phyloP scores from a whole-genome alignment of 2,888 invertebrate genomes.

The Myathropa florea region DNA sequence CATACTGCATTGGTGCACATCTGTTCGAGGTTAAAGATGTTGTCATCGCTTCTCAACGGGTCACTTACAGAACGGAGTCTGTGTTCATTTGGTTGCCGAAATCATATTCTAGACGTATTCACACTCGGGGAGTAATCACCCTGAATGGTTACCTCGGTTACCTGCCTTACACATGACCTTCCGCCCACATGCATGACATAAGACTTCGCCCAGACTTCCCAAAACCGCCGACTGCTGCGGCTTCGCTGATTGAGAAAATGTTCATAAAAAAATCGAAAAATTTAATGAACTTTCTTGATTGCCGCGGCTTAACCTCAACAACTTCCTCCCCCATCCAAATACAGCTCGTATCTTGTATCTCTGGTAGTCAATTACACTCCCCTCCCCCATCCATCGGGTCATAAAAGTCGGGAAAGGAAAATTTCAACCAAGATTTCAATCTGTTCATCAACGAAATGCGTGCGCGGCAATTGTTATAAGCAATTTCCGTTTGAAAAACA shows the following conservation, averaged over 20 bases:
- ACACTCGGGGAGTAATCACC: neutral
- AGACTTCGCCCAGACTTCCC: neutral
- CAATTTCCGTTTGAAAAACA: constrained; percentile 63
- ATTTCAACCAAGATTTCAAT: constrained; percentile 51
- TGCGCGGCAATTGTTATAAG: constrained; percentile 64
- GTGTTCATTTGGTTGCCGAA: no score
- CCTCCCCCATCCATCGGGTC: constrained; percentile 3
- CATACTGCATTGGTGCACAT: no score
- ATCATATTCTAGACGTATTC: neutral
- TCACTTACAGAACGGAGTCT: no score
- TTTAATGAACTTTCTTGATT: constrained; percentile 33
- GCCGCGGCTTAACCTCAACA: constrained; percentile 27
- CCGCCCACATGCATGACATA: neutral
- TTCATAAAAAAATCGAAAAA: constrained; percentile 1
- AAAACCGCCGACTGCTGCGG: neutral
- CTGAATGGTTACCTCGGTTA: neutral
- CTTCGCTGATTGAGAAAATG: constrained; percentile 6
- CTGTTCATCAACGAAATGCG: constrained; percentile 59
- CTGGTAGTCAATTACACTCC: constrained; percentile 43
- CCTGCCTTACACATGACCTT: neutral
- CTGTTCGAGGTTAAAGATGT: no score
- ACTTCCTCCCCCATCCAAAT: neutral
- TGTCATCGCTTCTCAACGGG: no score
- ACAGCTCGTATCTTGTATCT: neutral
- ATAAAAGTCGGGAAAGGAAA: constrained; percentile 38